Conservation (phyloP, 2,888 invertebrate genomes). For the Syrista parreyssii region DNA sequence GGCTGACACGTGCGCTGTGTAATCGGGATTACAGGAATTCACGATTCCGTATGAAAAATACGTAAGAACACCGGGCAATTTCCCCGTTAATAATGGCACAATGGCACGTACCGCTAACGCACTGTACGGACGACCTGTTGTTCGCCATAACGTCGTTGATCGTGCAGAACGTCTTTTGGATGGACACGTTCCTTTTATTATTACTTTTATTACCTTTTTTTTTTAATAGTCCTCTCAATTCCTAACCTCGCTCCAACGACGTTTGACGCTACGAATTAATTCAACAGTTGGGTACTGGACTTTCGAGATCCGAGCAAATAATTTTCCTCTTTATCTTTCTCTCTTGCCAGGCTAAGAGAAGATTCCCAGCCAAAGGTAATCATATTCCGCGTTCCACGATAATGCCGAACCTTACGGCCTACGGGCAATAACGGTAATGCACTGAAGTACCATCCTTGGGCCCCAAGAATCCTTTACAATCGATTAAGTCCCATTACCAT, state of each 20-base stretch:
- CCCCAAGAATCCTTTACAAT: background rate
- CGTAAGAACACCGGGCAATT: background rate
- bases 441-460: background rate
- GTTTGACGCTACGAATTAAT: background rate
- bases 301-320: background rate
- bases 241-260: too few species aligned
- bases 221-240: background rate
- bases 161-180: background rate
- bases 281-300: background rate
- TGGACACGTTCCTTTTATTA: background rate
- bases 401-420: constrained; percentile 60
- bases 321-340: background rate
- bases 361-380: constrained; percentile 55
- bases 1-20: background rate
- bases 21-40: background rate
- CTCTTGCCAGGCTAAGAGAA: constrained; percentile 12
- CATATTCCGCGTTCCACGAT: constrained; percentile 63
- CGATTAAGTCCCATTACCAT: background rate
- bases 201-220: background rate
- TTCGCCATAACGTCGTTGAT: background rate
- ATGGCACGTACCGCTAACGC: background rate
- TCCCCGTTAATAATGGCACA: background rate
- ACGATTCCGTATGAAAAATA: background rate
- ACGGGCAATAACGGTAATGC: constrained; percentile 55
- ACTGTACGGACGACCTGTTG: background rate